These are phyloP conservation scores for Pogonocichla stellata DNA, from an alignment of 2,113 vertebrate species.

Conservation along the genomic window DNA sequence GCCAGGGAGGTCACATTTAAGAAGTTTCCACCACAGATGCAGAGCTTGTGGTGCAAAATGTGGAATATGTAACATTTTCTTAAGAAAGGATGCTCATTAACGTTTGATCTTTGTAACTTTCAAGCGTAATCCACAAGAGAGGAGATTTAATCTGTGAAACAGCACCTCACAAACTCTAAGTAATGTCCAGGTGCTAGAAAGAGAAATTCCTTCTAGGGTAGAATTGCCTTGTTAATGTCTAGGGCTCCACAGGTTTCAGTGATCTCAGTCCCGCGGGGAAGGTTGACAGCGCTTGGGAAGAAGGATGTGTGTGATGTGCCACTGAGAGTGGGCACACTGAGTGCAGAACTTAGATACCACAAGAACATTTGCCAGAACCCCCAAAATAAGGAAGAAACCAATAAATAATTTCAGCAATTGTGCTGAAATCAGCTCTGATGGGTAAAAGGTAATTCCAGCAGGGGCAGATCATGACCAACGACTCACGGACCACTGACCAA, in stretches of 20 bases:
- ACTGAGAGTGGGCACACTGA: background rate
- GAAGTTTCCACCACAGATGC: background rate
- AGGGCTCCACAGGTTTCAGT: background rate
- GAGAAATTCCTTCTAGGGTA: background rate
- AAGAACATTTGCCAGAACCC: background rate
- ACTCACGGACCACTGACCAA: background rate
- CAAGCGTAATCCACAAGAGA: background rate
- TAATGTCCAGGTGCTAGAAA: background rate
- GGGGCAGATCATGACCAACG: fast-evolving
- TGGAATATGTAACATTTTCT: background rate
- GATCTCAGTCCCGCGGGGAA: background rate
- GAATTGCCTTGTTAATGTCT: background rate
- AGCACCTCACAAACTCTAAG: background rate
- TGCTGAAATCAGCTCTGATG: background rate
- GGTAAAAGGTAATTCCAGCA: background rate
- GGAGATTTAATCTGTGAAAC: background rate
- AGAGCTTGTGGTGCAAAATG: background rate
- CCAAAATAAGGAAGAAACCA: fast-evolving
- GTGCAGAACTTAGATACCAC: background rate
- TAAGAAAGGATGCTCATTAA: background rate
- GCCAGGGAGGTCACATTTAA: background rate
- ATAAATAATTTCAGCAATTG: background rate
- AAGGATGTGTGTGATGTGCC: background rate
- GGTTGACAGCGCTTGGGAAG: background rate
- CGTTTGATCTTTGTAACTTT: background rate